Percentiles rank a stretch among this genome's conserved stretches.
These are phyloP conservation scores for Prunella fulvescens DNA, from an alignment of 2,113 vertebrate species.

Conservation along the genomic window DNA sequence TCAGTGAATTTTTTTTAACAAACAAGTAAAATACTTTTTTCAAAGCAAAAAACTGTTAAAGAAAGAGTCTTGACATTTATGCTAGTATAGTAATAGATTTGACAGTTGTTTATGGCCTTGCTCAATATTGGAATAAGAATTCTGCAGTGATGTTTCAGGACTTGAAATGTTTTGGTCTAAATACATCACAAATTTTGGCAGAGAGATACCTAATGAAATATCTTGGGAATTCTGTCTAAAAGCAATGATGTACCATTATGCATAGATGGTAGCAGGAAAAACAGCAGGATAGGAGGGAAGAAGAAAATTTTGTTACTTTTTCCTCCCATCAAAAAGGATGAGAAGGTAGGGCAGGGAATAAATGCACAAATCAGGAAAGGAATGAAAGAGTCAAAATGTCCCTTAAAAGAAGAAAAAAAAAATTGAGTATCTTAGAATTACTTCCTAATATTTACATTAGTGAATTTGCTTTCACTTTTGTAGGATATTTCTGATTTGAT, in stretches of 20 bases:
- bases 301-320: not conserved
- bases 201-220: not conserved
- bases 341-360: not conserved
- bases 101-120: not conserved
- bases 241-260: not conserved
- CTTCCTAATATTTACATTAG: not conserved
- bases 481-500: not conserved
- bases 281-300: not conserved
- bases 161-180: not conserved
- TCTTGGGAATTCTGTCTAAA: not conserved
- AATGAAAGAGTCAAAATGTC: not conserved
- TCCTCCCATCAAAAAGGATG: not conserved
- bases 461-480: not conserved
- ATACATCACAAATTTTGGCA: not conserved
- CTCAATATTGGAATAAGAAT: not conserved
- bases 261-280: not conserved
- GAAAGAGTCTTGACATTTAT: not conserved
- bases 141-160: not conserved
- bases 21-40: not conserved
- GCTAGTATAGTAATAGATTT: not conserved
- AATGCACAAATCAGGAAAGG: not conserved
- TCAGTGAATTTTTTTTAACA: not conserved
- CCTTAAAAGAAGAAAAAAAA: not conserved
- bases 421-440: not conserved
- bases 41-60: not conserved